Evolutionary conservation across 2,888 invertebrate species (phyloP).

Genomic region (Drosophila histrio): DNA sequence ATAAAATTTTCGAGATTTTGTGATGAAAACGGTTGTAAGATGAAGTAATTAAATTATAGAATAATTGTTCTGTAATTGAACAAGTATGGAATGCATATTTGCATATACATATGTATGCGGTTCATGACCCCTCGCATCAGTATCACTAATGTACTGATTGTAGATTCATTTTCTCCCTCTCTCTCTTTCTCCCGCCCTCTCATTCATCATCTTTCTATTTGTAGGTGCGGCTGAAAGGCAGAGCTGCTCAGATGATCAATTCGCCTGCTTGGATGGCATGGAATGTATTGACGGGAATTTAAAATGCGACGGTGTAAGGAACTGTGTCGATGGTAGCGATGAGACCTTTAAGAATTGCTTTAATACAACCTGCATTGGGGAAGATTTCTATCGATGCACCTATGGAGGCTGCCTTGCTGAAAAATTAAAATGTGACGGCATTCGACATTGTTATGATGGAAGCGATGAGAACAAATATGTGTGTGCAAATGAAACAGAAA

Average conservation of each 20-base stretch:
- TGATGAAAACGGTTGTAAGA: background rate
- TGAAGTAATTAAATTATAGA: background rate
- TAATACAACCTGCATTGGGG: background rate
- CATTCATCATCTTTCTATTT: background rate
- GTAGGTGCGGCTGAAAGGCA: background rate
- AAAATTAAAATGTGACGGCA: slow-evolving; percentile 2
- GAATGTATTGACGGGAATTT: background rate
- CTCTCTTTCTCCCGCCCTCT: background rate
- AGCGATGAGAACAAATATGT: slow-evolving; percentile 36
- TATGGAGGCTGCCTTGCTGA: slow-evolving; percentile 43
- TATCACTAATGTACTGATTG: background rate
- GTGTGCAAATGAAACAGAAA: background rate
- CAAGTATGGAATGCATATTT: background rate
- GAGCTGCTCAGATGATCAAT: background rate
- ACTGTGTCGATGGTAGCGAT: slow-evolving; percentile 38
- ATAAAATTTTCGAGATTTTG: background rate
- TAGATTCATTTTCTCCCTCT: background rate
- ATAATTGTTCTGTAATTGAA: no score
- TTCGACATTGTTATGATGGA: slow-evolving; percentile 25
- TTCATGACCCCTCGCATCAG: background rate
- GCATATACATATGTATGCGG: background rate
- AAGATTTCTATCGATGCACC: slow-evolving; percentile 15
- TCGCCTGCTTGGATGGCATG: background rate
- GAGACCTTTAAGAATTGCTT: slow-evolving; percentile 30
- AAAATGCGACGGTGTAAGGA: slow-evolving; percentile 24